phyloP scores from a whole-genome alignment of 1,140 invertebrate genomes.

The Diabrotica undecimpunctata region DNA sequence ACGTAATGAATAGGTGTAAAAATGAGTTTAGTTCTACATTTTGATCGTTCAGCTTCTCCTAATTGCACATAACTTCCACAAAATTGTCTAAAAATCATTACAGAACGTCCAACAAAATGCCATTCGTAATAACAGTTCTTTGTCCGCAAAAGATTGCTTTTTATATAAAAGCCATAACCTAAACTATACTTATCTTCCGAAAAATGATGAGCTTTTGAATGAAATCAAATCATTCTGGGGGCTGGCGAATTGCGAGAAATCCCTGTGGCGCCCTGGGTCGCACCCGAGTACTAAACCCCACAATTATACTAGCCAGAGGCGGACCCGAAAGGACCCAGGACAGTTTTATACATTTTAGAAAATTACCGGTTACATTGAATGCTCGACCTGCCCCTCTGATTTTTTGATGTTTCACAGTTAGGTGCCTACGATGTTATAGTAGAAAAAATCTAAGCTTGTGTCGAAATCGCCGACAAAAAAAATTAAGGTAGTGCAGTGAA shows the following conservation, averaged over 20 bases:
- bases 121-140: slow-evolving; percentile 17
- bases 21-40: background rate
- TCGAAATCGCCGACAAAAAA: background rate
- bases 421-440: background rate
- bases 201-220: slow-evolving; percentile 16
- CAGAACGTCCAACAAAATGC: slow-evolving; percentile 3
- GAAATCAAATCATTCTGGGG: slow-evolving; percentile 19
- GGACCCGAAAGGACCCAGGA: slow-evolving; percentile 17
- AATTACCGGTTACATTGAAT: slow-evolving; percentile 26
- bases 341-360: slow-evolving; percentile 32
- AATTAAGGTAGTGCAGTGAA: too few species aligned
- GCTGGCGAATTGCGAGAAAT: slow-evolving; percentile 12
- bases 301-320: slow-evolving; percentile 21
- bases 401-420: slow-evolving; percentile 19
- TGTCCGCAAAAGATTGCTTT: slow-evolving; percentile 17
- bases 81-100: background rate
- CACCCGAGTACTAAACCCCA: slow-evolving; percentile 25
- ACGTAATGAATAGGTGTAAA: background rate
- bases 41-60: background rate
- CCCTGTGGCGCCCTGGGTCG: slow-evolving; percentile 27
- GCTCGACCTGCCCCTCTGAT: slow-evolving; percentile 19
- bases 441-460: background rate
- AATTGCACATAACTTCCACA: slow-evolving; percentile 2
- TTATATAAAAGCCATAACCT: slow-evolving; percentile 11
- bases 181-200: slow-evolving; percentile 10